These are phyloP conservation scores for Linurgus olivaceus DNA, from an alignment of 2,797 vertebrate species.

Conservation along the genomic window DNA sequence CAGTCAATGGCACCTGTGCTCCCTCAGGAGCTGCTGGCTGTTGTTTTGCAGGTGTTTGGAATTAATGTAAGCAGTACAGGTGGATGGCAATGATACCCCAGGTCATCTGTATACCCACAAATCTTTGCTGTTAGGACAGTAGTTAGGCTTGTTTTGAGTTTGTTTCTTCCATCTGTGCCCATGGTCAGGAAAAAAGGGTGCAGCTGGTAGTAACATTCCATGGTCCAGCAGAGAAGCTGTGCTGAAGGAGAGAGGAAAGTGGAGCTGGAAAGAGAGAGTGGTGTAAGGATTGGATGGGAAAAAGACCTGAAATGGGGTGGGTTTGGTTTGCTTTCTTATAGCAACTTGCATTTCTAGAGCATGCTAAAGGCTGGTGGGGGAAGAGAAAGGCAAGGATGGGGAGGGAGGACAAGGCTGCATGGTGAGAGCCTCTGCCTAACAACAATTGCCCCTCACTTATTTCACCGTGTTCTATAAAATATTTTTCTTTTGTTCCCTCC, in stretches of 20 bases:
- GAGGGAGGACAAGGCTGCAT: not conserved
- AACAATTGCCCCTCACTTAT: not conserved
- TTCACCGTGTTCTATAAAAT: not conserved
- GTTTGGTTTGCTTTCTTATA: not conserved
- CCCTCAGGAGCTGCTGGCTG: not conserved
- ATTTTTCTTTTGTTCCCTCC: not conserved
- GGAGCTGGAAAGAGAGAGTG: not conserved
- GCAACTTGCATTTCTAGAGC: not conserved
- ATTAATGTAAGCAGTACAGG: not conserved
- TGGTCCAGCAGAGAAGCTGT: not conserved
- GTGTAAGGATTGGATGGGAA: not conserved
- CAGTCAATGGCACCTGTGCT: not conserved
- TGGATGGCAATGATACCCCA: not conserved
- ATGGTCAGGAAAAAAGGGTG: not conserved
- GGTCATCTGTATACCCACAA: not conserved
- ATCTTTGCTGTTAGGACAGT: not conserved
- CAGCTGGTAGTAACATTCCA: not conserved
- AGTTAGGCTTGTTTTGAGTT: not conserved
- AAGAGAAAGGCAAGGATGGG: not conserved
- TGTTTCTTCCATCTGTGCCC: not conserved
- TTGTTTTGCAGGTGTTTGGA: not conserved
- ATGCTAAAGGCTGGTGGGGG: not conserved
- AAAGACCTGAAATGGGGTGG: not conserved
- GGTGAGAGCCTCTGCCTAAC: not conserved
- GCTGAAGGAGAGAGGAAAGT: not conserved